A percentile compares a stretch with the other conserved stretches of the same genome.
These are phyloP conservation scores for Magallana nippona DNA, from an alignment of 2,888 invertebrate species.

Conservation along the genomic window DNA sequence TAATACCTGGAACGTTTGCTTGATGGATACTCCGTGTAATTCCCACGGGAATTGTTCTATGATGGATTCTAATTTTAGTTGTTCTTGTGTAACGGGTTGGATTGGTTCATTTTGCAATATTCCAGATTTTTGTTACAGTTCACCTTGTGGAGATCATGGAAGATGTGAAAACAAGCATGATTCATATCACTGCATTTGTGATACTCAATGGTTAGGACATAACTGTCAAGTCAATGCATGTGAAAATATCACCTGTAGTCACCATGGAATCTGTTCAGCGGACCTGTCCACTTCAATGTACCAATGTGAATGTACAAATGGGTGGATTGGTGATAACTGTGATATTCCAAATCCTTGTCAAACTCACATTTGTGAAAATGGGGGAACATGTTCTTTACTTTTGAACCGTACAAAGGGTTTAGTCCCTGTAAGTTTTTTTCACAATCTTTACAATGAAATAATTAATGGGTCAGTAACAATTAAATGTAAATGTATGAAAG, in stretches of 20 bases:
- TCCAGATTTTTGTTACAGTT: conserved; percentile 10
- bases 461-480: background rate
- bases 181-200: background rate
- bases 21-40: conserved; percentile 15
- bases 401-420: background rate
- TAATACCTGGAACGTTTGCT: background rate
- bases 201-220: background rate
- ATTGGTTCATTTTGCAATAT: conserved; percentile 10
- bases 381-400: background rate
- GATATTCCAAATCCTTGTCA: background rate
- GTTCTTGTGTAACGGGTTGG: conserved; percentile 9
- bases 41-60: conserved; percentile 22
- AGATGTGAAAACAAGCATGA: background rate
- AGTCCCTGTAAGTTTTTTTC: background rate
- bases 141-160: background rate
- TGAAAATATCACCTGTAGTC: background rate
- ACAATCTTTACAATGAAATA: background rate
- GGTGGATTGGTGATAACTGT: conserved; percentile 22
- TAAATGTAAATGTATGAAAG: background rate
- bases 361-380: background rate
- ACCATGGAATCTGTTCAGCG: background rate
- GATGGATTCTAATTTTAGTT: background rate
- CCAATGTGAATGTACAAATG: background rate
- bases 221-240: background rate
- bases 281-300: background rate